Conservation (phyloP, 2,113 vertebrate species). For the Rhodinocichla rosea region DNA sequence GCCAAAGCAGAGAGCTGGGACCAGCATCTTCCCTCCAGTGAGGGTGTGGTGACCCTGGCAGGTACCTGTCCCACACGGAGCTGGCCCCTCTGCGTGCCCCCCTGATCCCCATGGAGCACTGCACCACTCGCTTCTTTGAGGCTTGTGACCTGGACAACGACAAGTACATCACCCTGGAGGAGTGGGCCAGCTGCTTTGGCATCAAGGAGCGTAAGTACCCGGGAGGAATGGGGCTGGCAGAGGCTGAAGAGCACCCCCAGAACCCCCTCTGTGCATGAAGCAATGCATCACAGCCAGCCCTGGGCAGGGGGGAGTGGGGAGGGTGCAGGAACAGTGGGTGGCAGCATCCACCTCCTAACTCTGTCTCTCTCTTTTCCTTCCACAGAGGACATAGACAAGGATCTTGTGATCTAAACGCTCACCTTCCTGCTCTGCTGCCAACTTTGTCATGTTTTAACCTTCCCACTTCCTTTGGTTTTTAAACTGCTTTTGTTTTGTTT, state of each 20-base stretch:
- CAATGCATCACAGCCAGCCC: not conserved
- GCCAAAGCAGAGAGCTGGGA: not conserved
- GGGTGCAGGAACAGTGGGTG: not conserved
- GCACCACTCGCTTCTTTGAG: slow-evolving; percentile 97
- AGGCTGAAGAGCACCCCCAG: not conserved
- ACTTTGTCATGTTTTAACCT: slow-evolving; percentile 56
- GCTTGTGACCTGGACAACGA: slow-evolving; percentile 90
- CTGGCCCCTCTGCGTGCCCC: slow-evolving; percentile 93
- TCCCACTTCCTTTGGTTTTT: slow-evolving; percentile 64
- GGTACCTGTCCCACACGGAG: slow-evolving; percentile 97
- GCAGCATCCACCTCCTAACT: not conserved
- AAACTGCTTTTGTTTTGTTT: slow-evolving; percentile 69
- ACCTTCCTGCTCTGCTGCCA: slow-evolving; percentile 37
- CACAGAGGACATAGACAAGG: slow-evolving; percentile 96
- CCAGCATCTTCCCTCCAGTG: not conserved
- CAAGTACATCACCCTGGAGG: slow-evolving; percentile 97
- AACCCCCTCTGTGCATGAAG: not conserved
- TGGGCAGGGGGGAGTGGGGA: not conserved
- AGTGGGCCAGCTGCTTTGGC: slow-evolving; percentile 96
- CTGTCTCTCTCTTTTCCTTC: slow-evolving; percentile 64
- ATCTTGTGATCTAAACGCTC: slow-evolving; percentile 87
- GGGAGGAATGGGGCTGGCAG: not conserved
- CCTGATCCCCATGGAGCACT: slow-evolving; percentile 99
- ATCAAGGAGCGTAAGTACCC: slow-evolving; percentile 92
- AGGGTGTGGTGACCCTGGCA: not conserved